These are phyloP conservation scores for Poecilia gillii DNA, from an alignment of 2,797 vertebrate species.

Conservation along the genomic window DNA sequence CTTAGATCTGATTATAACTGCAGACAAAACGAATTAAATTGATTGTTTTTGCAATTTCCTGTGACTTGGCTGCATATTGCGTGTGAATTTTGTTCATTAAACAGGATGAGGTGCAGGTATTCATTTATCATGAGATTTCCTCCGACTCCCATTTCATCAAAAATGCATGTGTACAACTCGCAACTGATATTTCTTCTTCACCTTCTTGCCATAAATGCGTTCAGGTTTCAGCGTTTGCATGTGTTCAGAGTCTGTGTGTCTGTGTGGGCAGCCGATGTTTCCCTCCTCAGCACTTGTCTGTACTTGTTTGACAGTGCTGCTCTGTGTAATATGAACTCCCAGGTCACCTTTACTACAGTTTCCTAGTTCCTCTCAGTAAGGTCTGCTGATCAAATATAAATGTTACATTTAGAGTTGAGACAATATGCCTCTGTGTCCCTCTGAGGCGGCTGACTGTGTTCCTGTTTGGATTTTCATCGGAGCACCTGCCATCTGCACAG, in stretches of 20 bases:
- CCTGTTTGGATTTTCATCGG: constrained; percentile 39
- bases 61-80: not conserved
- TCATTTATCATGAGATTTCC: not conserved
- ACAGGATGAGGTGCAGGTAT: not conserved
- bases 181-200: not conserved
- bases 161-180: constrained; percentile 6
- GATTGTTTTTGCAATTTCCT: not conserved
- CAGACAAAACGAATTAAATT: not conserved
- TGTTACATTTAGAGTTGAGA: constrained; percentile 57
- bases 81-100: not conserved
- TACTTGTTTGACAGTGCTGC: constrained; percentile 46
- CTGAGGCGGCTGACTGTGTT: constrained; percentile 36
- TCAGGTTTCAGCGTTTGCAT: not conserved
- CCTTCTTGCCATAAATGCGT: not conserved
- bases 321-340: constrained; percentile 64
- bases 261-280: constrained; percentile 22
- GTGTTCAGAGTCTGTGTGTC: constrained; percentile 6
- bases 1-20: not conserved
- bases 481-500: constrained; percentile 48
- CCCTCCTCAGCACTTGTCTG: constrained; percentile 43
- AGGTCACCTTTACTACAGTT: constrained; percentile 59
- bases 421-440: constrained; percentile 49
- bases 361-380: constrained; percentile 44
- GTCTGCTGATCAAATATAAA: constrained; percentile 69
- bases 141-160: not conserved